Base-by-base conservation (phyloP, 2,797 vertebrate species). In the Menidia menidia region DNA sequence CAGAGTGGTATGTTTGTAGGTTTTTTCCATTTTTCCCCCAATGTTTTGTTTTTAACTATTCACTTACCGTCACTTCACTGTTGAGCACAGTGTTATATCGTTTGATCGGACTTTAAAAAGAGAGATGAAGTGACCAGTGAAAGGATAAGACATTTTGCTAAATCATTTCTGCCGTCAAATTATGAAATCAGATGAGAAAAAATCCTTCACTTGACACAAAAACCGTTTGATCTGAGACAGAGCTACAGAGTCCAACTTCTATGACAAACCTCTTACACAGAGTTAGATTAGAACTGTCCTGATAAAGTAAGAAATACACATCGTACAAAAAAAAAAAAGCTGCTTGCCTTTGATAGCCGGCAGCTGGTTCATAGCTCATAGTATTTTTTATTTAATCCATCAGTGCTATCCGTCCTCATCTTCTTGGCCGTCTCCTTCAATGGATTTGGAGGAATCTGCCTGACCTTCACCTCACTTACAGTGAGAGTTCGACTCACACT, bases 371-470 rank as follows among this genome's bases (percentile, higher is more conserved):
- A 35, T 10, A 41, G 44, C 43, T 78, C 14, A 52, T 8, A 25
- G 1, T 51, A 0, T 75, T 60, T 25, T 57, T 71, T 3, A 3
- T 50, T 64, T 85, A 39, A 70, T 70, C 72, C 75, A 44, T 71
- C 83, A 94, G 94, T 85, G 55, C 76, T 94, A 54, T 95, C 94
- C 5, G 31, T 78, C 54, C 79, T 97, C 84, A 97, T 96, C 88
- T 96, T 97, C 84, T 77, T 96, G 5, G 95, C 95, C 4, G 90
- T 97, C 60, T 95, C 95, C 68, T 91, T 97, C 78, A 97, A 96
- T 35, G 96, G 96, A 44, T 96, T 97, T 78, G 96, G 95, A 81
- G 96, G 96, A 77, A 97, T 97, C 88, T 97, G 96, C 87, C 84
- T 97, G 78, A 96, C 95, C 18, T 97, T 97, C 89, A 96, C 96